phyloP scores from a whole-genome alignment of 2,113 vertebrate species.

The Psophia crepitans region DNA sequence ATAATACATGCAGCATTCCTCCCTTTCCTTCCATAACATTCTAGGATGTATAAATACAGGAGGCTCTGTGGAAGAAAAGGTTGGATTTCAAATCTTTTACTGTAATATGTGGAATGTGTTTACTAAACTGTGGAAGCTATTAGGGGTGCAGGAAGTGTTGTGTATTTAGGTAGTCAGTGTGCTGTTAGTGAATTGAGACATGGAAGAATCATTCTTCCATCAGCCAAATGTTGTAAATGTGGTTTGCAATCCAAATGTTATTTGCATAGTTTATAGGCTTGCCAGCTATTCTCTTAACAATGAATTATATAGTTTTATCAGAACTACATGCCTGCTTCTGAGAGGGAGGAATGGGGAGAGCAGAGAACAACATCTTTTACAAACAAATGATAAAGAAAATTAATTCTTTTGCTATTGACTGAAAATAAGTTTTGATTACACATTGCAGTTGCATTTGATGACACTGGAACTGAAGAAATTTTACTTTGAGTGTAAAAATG shows the following conservation, averaged over 20 bases:
- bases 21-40: neutral
- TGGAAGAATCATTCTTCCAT: slow-evolving; percentile 23
- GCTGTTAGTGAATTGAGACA: neutral
- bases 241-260: neutral
- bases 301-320: neutral
- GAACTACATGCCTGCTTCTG: neutral
- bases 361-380: neutral
- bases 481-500: neutral
- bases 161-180: neutral
- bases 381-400: neutral
- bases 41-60: neutral
- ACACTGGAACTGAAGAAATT: neutral
- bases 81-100: neutral
- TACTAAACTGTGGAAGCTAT: neutral
- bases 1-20: neutral
- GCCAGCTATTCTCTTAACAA: neutral
- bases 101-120: neutral
- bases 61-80: neutral
- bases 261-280: neutral
- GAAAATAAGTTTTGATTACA: neutral
- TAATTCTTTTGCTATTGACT: neutral
- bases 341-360: neutral
- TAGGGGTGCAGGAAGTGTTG: neutral
- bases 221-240: neutral
- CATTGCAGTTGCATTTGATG: neutral